Conservation (phyloP, 2,797 vertebrate genomes). For the Okamejei kenojei region DNA sequence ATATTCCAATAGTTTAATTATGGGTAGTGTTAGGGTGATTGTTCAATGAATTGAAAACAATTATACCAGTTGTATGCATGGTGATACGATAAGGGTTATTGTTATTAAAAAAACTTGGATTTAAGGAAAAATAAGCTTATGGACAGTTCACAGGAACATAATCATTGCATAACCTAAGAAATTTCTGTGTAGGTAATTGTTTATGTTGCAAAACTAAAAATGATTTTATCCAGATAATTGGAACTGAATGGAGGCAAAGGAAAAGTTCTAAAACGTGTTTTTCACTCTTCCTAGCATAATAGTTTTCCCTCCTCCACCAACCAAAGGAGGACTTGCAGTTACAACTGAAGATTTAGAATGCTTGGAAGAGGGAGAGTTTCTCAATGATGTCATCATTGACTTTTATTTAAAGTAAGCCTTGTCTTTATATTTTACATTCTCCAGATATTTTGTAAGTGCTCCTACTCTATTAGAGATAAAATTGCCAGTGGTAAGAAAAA, state of each 20-base stretch:
- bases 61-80: too few species aligned
- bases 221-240: background rate
- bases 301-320: slow-evolving; percentile 80
- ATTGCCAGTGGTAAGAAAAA: background rate
- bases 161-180: too few species aligned
- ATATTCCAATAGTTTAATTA: too few species aligned
- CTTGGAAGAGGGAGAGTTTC: slow-evolving; percentile 76
- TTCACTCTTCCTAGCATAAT: slow-evolving; percentile 69
- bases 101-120: too few species aligned
- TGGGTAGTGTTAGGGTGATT: too few species aligned
- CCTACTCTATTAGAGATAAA: background rate
- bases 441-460: too few species aligned
- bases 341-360: slow-evolving; percentile 82
- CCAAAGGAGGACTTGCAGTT: slow-evolving; percentile 80
- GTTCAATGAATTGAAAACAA: too few species aligned
- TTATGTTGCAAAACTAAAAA: background rate
- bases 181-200: background rate
- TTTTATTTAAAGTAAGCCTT: slow-evolving; percentile 94
- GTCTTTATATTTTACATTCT: background rate
- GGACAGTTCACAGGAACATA: too few species aligned
- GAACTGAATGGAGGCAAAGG: background rate
- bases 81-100: too few species aligned
- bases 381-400: slow-evolving; percentile 95
- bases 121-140: too few species aligned
- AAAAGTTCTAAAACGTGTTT: slow-evolving; percentile 34